Evolutionary conservation across 1,140 invertebrate genomes (phyloP).

Genomic region (Philaenus spumarius): DNA sequence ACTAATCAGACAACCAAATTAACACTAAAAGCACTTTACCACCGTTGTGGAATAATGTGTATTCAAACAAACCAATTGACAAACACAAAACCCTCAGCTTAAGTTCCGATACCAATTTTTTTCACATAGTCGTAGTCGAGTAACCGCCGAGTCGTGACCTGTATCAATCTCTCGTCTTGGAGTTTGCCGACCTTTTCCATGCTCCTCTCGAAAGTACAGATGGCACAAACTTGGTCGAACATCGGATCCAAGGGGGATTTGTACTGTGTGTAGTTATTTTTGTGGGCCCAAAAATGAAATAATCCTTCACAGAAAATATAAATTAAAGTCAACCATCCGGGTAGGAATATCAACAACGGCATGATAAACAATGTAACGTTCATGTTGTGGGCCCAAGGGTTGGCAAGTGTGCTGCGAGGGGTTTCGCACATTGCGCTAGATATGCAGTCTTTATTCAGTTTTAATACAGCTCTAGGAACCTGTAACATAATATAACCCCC

Average conservation of each 20-base stretch:
- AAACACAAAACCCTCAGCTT: too few species aligned
- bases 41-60: not conserved
- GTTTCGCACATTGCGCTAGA: too few species aligned
- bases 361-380: slow-evolving; percentile 1
- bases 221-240: slow-evolving; percentile 47
- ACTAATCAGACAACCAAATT: too few species aligned
- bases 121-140: slow-evolving; percentile 10
- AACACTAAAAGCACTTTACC: not conserved
- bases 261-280: slow-evolving; percentile 45
- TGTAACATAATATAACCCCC: too few species aligned
- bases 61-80: too few species aligned
- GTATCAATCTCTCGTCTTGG: slow-evolving; percentile 40
- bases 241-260: slow-evolving; percentile 40
- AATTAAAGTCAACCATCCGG: not conserved
- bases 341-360: slow-evolving; percentile 2
- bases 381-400: too few species aligned
- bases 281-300: slow-evolving; percentile 48
- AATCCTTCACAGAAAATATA: slow-evolving; percentile 17
- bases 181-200: slow-evolving; percentile 42
- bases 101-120: too few species aligned
- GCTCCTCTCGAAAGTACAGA: slow-evolving; percentile 45
- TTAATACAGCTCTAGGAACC: too few species aligned
- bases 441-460: too few species aligned
- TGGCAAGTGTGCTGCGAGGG: too few species aligned
- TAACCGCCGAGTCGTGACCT: slow-evolving; percentile 38